Percentiles rank a stretch among this genome's conserved stretches.
Evolutionary conservation across 2,888 invertebrate species (phyloP).

Genomic region (Epinotia demarniana): DNA sequence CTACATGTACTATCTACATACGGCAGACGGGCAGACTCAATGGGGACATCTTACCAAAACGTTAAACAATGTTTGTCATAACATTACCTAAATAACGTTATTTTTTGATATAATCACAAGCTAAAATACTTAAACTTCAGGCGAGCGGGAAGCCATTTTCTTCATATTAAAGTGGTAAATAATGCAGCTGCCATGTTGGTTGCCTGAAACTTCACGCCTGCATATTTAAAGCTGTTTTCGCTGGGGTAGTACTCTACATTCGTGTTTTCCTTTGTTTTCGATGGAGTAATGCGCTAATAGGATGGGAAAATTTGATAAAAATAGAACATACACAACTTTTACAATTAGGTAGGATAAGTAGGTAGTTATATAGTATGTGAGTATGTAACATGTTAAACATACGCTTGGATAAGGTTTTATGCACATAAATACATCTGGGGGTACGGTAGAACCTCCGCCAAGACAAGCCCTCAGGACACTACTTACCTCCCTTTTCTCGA

Average conservation of each 20-base stretch:
- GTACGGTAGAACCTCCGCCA: too few relatives aligned
- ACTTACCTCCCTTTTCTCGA: too few relatives aligned
- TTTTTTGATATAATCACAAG: constrained; percentile 1
- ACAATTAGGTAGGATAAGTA: not conserved
- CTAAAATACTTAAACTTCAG: constrained; percentile 18
- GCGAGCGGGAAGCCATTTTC: constrained; percentile 17
- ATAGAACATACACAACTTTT: not conserved
- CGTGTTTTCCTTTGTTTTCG: constrained; percentile 32
- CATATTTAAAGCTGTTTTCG: constrained; percentile 39
- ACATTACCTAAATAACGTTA: not conserved
- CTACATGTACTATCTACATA: too few relatives aligned
- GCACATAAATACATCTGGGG: too few relatives aligned
- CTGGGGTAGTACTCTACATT: constrained; percentile 19
- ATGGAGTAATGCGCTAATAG: constrained; percentile 24
- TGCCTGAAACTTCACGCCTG: constrained; percentile 33
- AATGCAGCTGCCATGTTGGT: constrained; percentile 27
- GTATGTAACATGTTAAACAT: too few relatives aligned
- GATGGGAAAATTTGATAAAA: constrained; percentile 2
- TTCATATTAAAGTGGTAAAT: constrained; percentile 24
- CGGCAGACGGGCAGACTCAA: too few relatives aligned
- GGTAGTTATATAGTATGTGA: not conserved
- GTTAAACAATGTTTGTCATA: not conserved
- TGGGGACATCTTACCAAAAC: not conserved
- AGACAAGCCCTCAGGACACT: too few relatives aligned
- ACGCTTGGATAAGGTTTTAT: too few relatives aligned